Evolutionary conservation across 2,888 invertebrate species (phyloP), one percentile per base, ranked within the genome.

Genomic region (Lydus trimaculatus): DNA sequence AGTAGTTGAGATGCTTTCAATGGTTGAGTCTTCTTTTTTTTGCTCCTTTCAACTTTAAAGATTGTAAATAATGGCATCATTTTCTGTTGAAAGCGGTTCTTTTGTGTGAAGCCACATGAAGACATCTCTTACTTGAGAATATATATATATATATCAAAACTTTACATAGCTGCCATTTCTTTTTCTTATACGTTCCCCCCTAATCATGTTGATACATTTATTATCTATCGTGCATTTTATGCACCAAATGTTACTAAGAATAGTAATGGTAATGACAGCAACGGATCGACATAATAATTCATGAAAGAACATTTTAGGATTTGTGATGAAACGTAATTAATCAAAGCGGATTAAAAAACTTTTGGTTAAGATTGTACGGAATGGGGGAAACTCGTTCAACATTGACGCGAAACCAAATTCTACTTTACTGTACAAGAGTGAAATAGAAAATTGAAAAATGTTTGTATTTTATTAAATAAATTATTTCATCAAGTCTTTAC

Each of bases 21-120:
- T 77, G 70, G 74, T 64, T 20, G 52, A 59, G 43, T 52, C 58
- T 63, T 72, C 67, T 65, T 72, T 61, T 65, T 72, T 67, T 72
- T 63, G 72, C 68, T 72, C 70, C 76, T 77, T 78, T 77, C 76
- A 76, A 73, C 76, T 74, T 65, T 69, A 72, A 77, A 74, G 76
- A 76, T 76, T 77, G 76, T 78, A 76, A 78, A 78, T 78, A 78
- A 78, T 78, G 76, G 76, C 77, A 72, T 77, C 76, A 78, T 78
- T 78, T 77, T 77, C 75, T 71, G 65, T 72, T 69, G 73, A 72
- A 77, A 75, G 72, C 73, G 75, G 66, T 74, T 72, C 78, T 76
- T 77, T 78, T 78, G 75, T 78, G 73, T 72, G 70, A 76, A 76
- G 76, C 78, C 77, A 75, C 78, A 77, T 76, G 76, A 76, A 76